phyloP scores from a whole-genome alignment of 2,888 invertebrate species.

The Bhutanitis thaidina region DNA sequence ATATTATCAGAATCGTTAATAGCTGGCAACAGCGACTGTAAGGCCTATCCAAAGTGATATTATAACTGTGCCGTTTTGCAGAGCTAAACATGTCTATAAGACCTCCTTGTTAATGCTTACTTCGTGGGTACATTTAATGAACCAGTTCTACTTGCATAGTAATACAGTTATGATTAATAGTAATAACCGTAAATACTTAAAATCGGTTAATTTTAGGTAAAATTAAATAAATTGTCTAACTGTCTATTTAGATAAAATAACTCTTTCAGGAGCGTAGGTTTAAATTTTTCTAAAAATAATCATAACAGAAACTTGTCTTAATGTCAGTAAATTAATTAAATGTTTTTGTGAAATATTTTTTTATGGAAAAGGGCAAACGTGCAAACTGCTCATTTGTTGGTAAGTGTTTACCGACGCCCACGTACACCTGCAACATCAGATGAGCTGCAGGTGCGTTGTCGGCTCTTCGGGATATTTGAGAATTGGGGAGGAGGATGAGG shows the following conservation, averaged over 20 bases:
- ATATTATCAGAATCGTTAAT: slow-evolving; percentile 4
- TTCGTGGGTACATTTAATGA: background rate
- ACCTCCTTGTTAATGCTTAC: background rate
- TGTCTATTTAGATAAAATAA: background rate
- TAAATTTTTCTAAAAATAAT: too few relatives aligned
- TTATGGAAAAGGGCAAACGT: too few relatives aligned
- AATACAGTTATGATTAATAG: slow-evolving; percentile 7
- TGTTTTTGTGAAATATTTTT: too few relatives aligned
- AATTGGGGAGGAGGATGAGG: too few relatives aligned
- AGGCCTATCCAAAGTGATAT: slow-evolving; percentile 11
- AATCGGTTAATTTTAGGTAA: background rate
- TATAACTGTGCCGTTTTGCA: slow-evolving; percentile 7
- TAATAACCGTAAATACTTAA: slow-evolving; percentile 1
- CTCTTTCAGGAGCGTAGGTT: too few relatives aligned
- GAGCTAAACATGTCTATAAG: background rate
- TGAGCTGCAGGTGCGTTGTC: too few relatives aligned
- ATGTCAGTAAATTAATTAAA: too few relatives aligned
- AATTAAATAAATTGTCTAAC: background rate
- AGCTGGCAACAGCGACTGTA: background rate
- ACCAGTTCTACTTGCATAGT: slow-evolving; percentile 11
- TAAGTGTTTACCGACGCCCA: too few relatives aligned
- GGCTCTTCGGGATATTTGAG: too few relatives aligned
- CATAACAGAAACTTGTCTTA: too few relatives aligned
- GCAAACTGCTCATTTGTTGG: too few relatives aligned
- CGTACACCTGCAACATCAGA: too few relatives aligned